Base-by-base conservation (phyloP, 2,113 vertebrate genomes). In the Lethenteron camtschaticum region DNA sequence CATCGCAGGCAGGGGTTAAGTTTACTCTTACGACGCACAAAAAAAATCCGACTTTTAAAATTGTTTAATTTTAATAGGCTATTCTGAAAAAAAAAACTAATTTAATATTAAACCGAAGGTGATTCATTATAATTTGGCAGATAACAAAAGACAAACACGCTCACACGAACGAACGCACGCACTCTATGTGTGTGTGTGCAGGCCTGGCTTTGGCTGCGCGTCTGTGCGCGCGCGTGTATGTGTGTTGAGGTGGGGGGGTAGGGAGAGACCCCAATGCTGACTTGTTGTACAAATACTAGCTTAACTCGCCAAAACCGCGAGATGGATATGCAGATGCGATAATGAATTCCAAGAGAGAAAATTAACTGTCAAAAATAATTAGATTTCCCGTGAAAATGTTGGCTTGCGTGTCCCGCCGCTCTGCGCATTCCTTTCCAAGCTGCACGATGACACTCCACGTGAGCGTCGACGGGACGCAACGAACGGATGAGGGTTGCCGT, bases 341-440 rank as follows among this genome's bases (percentile, higher is more conserved):
- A 66, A 66, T 66, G 24, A 66, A 66, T 66, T 66, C 63, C 63
- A 24, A 24, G 63, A 66, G 41, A 66, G 63, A 66, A 66, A 66
- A 66, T 66, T 66, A 66, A 66, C 63, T 66, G 63, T 66, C 63
- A 66, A 66, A 66, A 66, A 66, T 66, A 66, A 66, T 66, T 66
- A 66, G 63, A 66, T 66, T 66, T 24, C 24, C 63, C n/a, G 63
- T 24, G 24, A 66, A 66, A 41, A 41, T 41, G 41, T 41, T 41
- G 41, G 41, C 41, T 41, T 41, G 41, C 41, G 41, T 3, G 41
- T 41, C 41, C 41, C 41, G 41, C 6, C 41, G 41, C 41, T 41
- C 41, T 6, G 4, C 41, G 41, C 41, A 24, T 7, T 41, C 41
- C 41, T 41, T 41, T 41, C 41, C 41, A 41, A 41, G 41, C 41